A percentile compares a stretch with the other conserved stretches of the same genome.
phyloP scores from a whole-genome alignment of 1,140 invertebrate genomes.

The Pteromalus puparum region DNA sequence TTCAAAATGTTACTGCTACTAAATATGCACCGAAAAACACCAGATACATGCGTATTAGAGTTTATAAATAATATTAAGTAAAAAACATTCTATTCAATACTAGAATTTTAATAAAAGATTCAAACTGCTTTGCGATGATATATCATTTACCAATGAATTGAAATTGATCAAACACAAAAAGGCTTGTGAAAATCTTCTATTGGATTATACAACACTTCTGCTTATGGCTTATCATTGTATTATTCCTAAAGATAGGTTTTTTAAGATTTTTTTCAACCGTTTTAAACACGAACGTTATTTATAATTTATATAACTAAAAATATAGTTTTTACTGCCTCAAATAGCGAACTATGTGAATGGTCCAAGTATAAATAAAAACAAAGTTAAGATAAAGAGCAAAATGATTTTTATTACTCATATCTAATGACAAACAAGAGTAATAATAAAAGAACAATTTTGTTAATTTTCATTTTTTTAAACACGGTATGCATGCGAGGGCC shows the following conservation, averaged over 20 bases:
- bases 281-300: not conserved
- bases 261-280: slow-evolving; percentile 8
- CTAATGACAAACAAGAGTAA: too few relatives aligned
- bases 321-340: slow-evolving; percentile 21
- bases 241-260: slow-evolving; percentile 27
- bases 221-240: not conserved
- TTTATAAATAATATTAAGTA: slow-evolving; percentile 43
- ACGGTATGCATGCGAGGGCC: too few relatives aligned
- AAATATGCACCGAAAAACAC: not conserved
- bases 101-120: slow-evolving; percentile 18
- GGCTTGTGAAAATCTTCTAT: slow-evolving; percentile 12
- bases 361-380: slow-evolving; percentile 1
- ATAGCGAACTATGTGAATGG: slow-evolving; percentile 9
- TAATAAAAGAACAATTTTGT: not conserved
- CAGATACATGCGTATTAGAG: slow-evolving; percentile 11
- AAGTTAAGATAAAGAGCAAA: not conserved
- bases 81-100: slow-evolving; percentile 36
- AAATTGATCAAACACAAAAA: not conserved
- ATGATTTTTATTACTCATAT: too few relatives aligned
- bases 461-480: too few relatives aligned
- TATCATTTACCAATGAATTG: not conserved
- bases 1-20: slow-evolving; percentile 32
- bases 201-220: slow-evolving; percentile 13
- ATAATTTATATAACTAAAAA: slow-evolving; percentile 32
- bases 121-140: not conserved